phyloP scores from a whole-genome alignment of 2,888 invertebrate genomes.

The Leucoma salicis region DNA sequence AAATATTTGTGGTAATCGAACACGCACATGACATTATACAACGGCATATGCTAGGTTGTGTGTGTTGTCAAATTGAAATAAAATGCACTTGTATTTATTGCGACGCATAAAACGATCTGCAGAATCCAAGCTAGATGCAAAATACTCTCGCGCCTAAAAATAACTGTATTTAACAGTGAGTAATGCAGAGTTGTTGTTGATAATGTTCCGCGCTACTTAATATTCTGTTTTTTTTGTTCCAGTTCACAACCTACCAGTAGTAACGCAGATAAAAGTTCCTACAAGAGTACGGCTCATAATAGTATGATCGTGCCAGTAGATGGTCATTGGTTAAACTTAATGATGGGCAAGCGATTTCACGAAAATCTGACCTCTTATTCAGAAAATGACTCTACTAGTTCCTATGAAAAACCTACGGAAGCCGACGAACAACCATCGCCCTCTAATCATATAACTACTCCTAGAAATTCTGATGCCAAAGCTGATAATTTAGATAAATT shows the following conservation, averaged over 20 bases:
- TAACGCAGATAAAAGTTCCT: slow-evolving; percentile 76
- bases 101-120: too few species aligned
- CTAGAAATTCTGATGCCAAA: slow-evolving; percentile 72
- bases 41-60: too few species aligned
- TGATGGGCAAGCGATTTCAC: slow-evolving; percentile 84
- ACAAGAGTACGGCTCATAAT: slow-evolving; percentile 50
- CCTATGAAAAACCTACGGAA: slow-evolving; percentile 71
- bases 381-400: slow-evolving; percentile 80
- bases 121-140: too few species aligned
- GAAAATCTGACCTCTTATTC: slow-evolving; percentile 75
- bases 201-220: too few species aligned
- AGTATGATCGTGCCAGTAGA: slow-evolving; percentile 80
- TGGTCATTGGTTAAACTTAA: slow-evolving; percentile 82
- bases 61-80: too few species aligned
- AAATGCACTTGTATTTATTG: too few species aligned
- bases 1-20: too few species aligned
- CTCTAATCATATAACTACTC: slow-evolving; percentile 68
- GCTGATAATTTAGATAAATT: slow-evolving; percentile 60
- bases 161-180: too few species aligned
- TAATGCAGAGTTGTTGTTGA: too few species aligned
- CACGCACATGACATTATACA: too few species aligned
- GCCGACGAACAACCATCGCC: slow-evolving; percentile 84
- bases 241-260: slow-evolving; percentile 76
- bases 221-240: slow-evolving; percentile 39
- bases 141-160: too few species aligned